Evolutionary conservation across 2,888 invertebrate genomes (phyloP), one percentile per base, ranked within the genome.

Genomic region (Noctua pronuba): DNA sequence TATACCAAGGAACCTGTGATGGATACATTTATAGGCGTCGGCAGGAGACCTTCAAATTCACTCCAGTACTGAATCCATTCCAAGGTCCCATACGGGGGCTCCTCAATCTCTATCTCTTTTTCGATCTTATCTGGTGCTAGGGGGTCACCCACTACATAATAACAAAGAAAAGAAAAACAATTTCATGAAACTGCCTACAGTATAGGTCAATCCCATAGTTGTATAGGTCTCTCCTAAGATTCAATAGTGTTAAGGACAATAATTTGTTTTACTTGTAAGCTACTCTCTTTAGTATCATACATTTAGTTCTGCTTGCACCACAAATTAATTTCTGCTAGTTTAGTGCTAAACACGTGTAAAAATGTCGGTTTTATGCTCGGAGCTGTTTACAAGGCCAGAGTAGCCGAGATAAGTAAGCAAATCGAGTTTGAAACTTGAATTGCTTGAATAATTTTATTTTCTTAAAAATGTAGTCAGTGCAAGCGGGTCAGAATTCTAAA

Each of bases 61-160:
- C 94, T 92, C 89, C 92, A 92, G 69, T 94, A 94, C 8, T 96
- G 88, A 24, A 96, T 92, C 94, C 95, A 96, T 82, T 95, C 95
- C 31, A 89, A 2, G 2, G 93, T 92, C 2, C 96, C 96, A 67
- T 87, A 91, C 0, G 85, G 82, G 8, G 96, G 95, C 58, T 89
- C 62, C 35, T 13, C 10, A 77, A 69, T 73, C 86, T 62, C 11
- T 21, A 52, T 52, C 11, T 91, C 87, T 60, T 85, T 90, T 78
- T 91, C 91, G 1, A 83, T 92, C 10, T 92, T 95, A 91, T 11
- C 49, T 52, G 35, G 13, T 58, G 41, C 0, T 41, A 69, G 55
- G 16, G 49, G 2, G 24, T 58, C 46, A 16, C 83, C 58, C 21
- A 6, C 70, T 85, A 60, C 0, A 24, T 38, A 28, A 5, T 21